Conservation (phyloP, 2,113 vertebrate species). For the Phyllopteryx taeniolatus region DNA sequence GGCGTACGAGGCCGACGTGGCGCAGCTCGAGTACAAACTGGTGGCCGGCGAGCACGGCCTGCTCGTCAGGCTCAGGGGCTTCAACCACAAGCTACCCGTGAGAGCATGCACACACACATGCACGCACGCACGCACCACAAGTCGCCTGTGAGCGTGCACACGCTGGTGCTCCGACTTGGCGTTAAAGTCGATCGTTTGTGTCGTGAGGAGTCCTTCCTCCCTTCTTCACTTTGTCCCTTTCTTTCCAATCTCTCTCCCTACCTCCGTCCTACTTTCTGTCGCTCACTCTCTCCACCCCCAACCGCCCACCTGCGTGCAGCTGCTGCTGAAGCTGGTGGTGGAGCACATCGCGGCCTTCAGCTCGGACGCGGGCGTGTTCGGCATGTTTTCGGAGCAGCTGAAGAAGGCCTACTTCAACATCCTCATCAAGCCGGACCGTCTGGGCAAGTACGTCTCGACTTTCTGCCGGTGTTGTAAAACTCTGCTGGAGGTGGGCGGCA, state of each 20-base stretch:
- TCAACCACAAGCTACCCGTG: conserved; percentile 95
- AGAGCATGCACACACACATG: conserved; percentile 43
- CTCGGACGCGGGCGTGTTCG: conserved; percentile 82
- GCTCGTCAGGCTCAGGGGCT: conserved; percentile 86
- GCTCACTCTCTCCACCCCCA: no score
- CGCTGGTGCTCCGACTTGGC: background rate
- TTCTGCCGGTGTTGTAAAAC: no score
- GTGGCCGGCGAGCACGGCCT: conserved; percentile 88
- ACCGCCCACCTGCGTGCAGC: conserved; percentile 55
- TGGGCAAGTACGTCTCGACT: conserved; percentile 79
- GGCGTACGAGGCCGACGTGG: conserved; percentile 90
- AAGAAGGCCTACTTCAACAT: conserved; percentile 96
- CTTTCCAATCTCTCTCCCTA: background rate
- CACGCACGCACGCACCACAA: no score
- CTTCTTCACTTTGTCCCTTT: background rate
- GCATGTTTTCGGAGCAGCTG: conserved; percentile 91
- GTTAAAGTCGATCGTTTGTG: background rate
- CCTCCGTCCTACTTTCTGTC: no score
- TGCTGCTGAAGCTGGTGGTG: conserved; percentile 88
- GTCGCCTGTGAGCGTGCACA: no score
- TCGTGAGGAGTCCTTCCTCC: background rate
- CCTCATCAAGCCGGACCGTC: conserved; percentile 88
- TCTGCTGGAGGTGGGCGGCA: no score
- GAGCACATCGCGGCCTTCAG: conserved; percentile 87
- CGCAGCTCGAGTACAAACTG: conserved; percentile 90